Evolutionary conservation across 2,113 vertebrate species (phyloP), one percentile per base, ranked within the genome.

Genomic region (Aegithalos caudatus): DNA sequence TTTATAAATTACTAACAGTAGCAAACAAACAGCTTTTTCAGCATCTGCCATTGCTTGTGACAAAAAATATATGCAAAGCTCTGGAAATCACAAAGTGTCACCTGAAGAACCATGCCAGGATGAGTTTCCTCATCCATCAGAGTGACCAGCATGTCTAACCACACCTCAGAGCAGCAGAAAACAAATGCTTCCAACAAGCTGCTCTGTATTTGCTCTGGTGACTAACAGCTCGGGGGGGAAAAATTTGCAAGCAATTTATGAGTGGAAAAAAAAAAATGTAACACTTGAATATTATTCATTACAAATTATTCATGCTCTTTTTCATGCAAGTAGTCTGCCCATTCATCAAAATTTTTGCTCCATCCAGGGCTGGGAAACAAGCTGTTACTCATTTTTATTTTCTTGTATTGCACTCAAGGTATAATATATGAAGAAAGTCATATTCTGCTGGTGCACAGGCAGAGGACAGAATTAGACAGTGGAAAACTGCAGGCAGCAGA

Each of bases 301-400:
- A 84, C 92, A 96, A 94, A 97, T 93, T 93, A 96, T 96, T 96
- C 94, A 70, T 94, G 86, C 76, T 93, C 76, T 88, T 96, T 94
- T 90, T 93, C 96, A 92, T 90, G 80, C 85, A 86, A 94, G 82
- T 78, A 81, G 76, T 64, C 93, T 92, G 88, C 66, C 86, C 95
- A 93, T 96, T 97, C 95, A 96, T 95, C 92, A 96, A 97, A 58
- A 90, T 96, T 97, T 96, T 93, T 95, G 76, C 92, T 94, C 86
- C 88, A 94, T 96, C 92, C 88, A 92, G 57, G 51, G 65, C 90
- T 92, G 65, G 82, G 67, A 95, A 95, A 90, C 56, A 92, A 94
- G 96, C 88, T 94, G 94, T 96, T 96, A 96, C 44, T 97, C 96
- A 96, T 96, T 96, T 97, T 96, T 96, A 97, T 94, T 92, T 96